Evolutionary conservation across 2,113 vertebrate species (phyloP), one percentile per base, ranked within the genome.

Genomic region (Trichechus manatus): DNA sequence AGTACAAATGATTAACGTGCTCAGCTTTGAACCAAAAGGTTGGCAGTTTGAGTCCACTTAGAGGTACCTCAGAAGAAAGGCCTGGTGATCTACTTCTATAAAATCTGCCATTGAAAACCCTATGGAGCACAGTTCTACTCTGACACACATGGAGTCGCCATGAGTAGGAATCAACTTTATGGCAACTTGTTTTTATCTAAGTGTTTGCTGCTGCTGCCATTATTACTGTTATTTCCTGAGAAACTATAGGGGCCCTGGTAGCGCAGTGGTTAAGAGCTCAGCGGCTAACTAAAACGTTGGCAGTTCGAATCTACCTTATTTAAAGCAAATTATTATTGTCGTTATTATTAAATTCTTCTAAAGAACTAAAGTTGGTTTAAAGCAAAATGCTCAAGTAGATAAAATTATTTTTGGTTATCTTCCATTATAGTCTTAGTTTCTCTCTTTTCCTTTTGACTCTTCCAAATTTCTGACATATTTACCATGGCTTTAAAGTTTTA

Each of bases 291-390:
- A 56, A 56, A 56, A 56, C 13, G 53, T 56, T 3, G 15, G 53
- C 53, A 17, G 53, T 56, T 56, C 11, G 53, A 56, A 14, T 17
- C 53, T 15, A 56, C 53, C 36, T 86, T 74, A 90, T 80, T 83
- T 80, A 92, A 39, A 89, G 70, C 29, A 84, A 92, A 66, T 83
- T 64, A 36, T 56, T 59, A 66, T 61, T 22, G 78, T 83, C 36
- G 59, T 59, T 61, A 44, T 68, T 90, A 56, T 74, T 20, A 70
- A 25, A 83, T 27, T 81, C 63, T 64, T 31, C 17, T 31, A 61
- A 84, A 92, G 83, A 92, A 81, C 8, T 19, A 47, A 56, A 39
- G 25, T 72, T 31, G n/a, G 66, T 89, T 94, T 93, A 66, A 87
- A 96, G 84, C 50, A 93, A 82, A 94, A 84, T 77, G 27, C 27